A percentile compares a stretch with the other conserved stretches of the same genome.
Conservation (phyloP, 2,888 invertebrate species). For the Nomada goodeniana region DNA sequence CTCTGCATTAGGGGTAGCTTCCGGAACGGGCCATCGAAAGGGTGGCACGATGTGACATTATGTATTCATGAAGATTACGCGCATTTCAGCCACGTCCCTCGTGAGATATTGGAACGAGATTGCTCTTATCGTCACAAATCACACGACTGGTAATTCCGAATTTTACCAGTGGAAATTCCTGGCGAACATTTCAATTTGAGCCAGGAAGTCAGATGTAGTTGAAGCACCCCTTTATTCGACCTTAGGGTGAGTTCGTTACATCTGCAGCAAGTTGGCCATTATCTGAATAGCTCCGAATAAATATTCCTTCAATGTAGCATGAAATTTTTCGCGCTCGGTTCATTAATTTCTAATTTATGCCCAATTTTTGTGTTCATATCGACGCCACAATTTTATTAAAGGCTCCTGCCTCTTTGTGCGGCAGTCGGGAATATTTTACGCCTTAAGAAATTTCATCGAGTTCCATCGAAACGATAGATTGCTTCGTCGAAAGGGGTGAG, state of each 20-base stretch:
- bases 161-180: constrained; percentile 26
- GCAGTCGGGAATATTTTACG: background rate
- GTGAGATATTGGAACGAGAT: constrained; percentile 79
- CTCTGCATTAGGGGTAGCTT: constrained; percentile 56
- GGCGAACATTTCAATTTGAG: background rate
- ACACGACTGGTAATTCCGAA: constrained; percentile 72
- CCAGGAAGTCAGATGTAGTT: too few relatives aligned
- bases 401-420: too few relatives aligned
- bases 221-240: too few relatives aligned
- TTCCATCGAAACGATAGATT: background rate
- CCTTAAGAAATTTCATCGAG: background rate
- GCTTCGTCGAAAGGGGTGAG: constrained; percentile 17
- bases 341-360: too few relatives aligned
- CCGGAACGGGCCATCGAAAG: constrained; percentile 41
- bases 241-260: too few relatives aligned
- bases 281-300: too few relatives aligned
- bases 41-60: constrained; percentile 69
- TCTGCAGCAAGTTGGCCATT: too few relatives aligned
- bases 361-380: too few relatives aligned
- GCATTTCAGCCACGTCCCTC: constrained; percentile 77
- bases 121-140: constrained; percentile 78
- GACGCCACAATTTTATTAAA: too few relatives aligned
- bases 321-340: too few relatives aligned
- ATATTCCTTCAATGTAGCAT: too few relatives aligned
- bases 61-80: constrained; percentile 80